A percentile compares a stretch with the other conserved stretches of the same genome.
These are phyloP conservation scores for Danaus plexippus DNA, from an alignment of 1,140 invertebrate genomes.

Conservation along the genomic window DNA sequence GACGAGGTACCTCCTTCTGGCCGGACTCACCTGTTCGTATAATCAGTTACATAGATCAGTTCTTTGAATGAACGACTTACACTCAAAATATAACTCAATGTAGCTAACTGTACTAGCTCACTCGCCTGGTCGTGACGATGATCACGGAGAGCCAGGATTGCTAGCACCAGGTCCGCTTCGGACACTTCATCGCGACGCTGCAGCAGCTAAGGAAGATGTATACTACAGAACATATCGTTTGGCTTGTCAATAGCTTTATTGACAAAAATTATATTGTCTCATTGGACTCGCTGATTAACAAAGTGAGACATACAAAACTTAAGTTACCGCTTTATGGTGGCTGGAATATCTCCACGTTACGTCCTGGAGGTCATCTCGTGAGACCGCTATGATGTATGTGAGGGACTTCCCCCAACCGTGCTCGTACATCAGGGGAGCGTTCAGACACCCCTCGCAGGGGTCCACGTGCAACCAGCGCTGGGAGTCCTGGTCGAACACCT, in stretches of 20 bases:
- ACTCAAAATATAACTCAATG: too few relatives aligned
- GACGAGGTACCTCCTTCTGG: conserved; percentile 68
- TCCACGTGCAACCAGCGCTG: conserved; percentile 95
- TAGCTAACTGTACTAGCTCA: conserved; percentile 37
- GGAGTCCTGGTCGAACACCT: conserved; percentile 79
- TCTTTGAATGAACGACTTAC: too few relatives aligned
- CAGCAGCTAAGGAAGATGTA: conserved; percentile 38
- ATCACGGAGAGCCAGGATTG: conserved; percentile 62
- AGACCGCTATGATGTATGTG: conserved; percentile 91
- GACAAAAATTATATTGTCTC: neutral
- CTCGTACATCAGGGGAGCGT: conserved; percentile 94
- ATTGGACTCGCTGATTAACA: too few relatives aligned
- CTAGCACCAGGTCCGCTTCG: conserved; percentile 74
- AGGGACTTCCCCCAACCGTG: conserved; percentile 91
- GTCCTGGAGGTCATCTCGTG: conserved; percentile 93
- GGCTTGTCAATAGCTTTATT: neutral
- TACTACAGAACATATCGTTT: too few relatives aligned
- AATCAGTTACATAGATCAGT: too few relatives aligned
- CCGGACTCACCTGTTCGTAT: conserved; percentile 39
- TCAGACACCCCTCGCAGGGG: conserved; percentile 92
- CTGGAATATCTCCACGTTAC: conserved; percentile 95
- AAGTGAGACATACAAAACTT: too few relatives aligned
- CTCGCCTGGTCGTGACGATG: conserved; percentile 68
- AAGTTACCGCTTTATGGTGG: conserved; percentile 72
- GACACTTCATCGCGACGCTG: conserved; percentile 57